Evolutionary conservation across 92 coral and sea anemone genomes (phyloP), one percentile per base, ranked within the genome.

Genomic region (Epizoanthus ramosus): DNA sequence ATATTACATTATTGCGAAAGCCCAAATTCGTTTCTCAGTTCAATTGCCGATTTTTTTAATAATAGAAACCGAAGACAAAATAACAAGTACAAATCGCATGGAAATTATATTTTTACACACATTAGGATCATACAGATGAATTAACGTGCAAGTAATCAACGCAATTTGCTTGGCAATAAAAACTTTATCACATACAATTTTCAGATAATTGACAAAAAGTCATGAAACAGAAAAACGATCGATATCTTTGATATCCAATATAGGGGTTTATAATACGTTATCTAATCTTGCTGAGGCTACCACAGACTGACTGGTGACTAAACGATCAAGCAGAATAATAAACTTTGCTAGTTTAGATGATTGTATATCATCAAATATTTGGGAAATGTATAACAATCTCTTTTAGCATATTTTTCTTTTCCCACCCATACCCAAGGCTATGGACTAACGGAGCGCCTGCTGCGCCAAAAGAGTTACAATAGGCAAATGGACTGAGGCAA

Each of bases 311-410:
- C 18, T 23, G 5, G 21, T 65, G 45, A 41, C n/a, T 35, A 15
- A 67, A 67, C 31, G 10, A 33, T 10, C 60, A 52, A 50, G 25
- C 53, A 45, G 24, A 45, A 71, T 47, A 71, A 71, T 18, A 71
- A 71, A 71, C 58, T 45, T 57, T 28, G 2, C 1, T 2, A 28
- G 31, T 28, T 28, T 43, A 12, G 9, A 28, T 57, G 63, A 57
- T 75, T 57, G 67, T 57, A 43, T 28, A 57, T 58, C 80, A 35
- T 35, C 35, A 75, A 74, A n/a, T n/a, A 75, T 75, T 66, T 58
- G 80, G 61, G 47, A 57, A 75, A 75, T 75, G 66, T 58, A 75
- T 23, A 28, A 31, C 18, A 74, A 6, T 1, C 18, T 33, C 22
- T 58, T 8, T 12, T 58, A 19, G 9, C 35, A n/a, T 14, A 8